Conservation (phyloP, 64 coral and sea anemone species). For the Montipora cactus region DNA sequence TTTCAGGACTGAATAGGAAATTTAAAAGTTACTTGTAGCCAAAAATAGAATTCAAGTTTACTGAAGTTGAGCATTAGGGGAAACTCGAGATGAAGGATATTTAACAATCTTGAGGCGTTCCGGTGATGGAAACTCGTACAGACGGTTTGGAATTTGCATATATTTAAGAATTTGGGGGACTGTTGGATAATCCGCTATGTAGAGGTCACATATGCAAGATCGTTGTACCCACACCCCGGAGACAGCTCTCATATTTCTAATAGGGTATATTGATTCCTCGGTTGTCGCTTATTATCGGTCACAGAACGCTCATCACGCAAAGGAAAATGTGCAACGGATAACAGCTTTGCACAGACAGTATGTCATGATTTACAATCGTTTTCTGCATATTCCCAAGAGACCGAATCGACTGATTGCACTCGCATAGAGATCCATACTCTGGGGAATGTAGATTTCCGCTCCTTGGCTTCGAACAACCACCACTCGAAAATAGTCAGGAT, state of each 20-base stretch:
- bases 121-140: neutral
- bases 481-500: no score
- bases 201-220: slow-evolving; percentile 12
- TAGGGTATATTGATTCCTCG: neutral
- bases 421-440: neutral
- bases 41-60: neutral
- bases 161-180: slow-evolving; percentile 39
- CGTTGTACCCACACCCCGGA: slow-evolving; percentile 47
- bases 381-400: neutral
- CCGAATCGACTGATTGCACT: neutral
- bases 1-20: neutral
- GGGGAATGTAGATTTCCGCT: no score
- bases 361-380: no score
- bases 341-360: neutral
- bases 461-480: neutral
- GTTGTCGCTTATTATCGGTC: neutral
- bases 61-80: neutral
- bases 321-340: neutral
- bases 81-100: neutral
- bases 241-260: slow-evolving; percentile 31
- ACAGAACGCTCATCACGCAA: slow-evolving; percentile 43
- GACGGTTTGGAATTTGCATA: slow-evolving; percentile 21
- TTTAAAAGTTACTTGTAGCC: neutral
- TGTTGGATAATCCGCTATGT: neutral
- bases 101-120: neutral